Percentiles rank a stretch among this genome's conserved stretches.
phyloP scores from a whole-genome alignment of 2,888 invertebrate species.

The Napeogenes inachia region DNA sequence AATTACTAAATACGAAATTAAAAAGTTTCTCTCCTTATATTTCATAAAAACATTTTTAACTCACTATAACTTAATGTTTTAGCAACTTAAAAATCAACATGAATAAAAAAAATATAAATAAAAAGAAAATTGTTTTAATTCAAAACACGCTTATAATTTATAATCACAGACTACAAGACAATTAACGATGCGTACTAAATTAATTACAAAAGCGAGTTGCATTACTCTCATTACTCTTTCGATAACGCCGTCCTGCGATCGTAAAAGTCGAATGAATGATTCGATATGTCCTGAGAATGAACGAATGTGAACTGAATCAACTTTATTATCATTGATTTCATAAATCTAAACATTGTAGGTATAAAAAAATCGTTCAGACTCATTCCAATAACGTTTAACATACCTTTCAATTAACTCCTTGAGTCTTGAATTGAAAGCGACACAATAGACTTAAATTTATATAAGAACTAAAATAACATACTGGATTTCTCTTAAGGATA shows the following conservation, averaged over 20 bases:
- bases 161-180: conserved; percentile 21
- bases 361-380: background rate
- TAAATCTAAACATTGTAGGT: conserved; percentile 25
- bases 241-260: conserved; percentile 50
- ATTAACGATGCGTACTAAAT: conserved; percentile 35
- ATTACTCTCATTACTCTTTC: conserved; percentile 40
- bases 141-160: conserved; percentile 9
- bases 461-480: too few species aligned
- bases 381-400: background rate
- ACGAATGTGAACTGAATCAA: conserved; percentile 57
- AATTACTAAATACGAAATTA: too few species aligned
- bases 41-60: too few species aligned
- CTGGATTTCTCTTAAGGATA: too few species aligned
- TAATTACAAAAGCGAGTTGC: conserved; percentile 39
- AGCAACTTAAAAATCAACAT: too few species aligned
- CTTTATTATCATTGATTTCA: conserved; percentile 46
- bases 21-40: too few species aligned
- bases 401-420: too few species aligned
- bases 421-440: too few species aligned
- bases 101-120: too few species aligned
- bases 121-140: too few species aligned
- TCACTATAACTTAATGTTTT: too few species aligned
- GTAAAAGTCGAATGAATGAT: conserved; percentile 61
- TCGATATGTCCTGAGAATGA: conserved; percentile 37
- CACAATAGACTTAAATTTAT: too few species aligned